Evolutionary conservation across 2,888 invertebrate species (phyloP), one percentile per base, ranked within the genome.

Genomic region (Galeopsomyia nigrocyanea): DNA sequence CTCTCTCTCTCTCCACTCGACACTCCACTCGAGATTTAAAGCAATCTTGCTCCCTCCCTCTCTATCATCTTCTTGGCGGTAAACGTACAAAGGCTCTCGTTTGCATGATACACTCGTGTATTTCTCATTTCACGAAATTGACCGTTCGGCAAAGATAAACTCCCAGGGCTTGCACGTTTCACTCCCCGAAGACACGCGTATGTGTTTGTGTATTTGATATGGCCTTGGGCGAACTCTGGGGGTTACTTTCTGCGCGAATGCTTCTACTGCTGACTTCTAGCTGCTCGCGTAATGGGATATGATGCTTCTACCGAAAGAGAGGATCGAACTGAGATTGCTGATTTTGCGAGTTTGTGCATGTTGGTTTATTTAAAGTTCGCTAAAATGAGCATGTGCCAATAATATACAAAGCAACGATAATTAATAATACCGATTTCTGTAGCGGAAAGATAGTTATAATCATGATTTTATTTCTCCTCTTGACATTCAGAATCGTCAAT

Each of bases 101-200:
- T 64, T 64, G 58, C 58, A 70, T 46, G 51, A 26, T 19, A 47
- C 49, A 31, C 50, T 39, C 16, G n/a, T 56, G 7, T 17, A 26
- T 19, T 60, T 58, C 68, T 73, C 60, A 68, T 68, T 73, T 73
- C 55, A 39, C 26, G 49, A 55, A 68, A 73, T 64, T 73, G 68
- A 73, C 64, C 64, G 64, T 50, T 57, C 49, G 50, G 64, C n/a
- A 49, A 39, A 22, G 63, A 55, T 58, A 69, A 69, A 69, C 58
- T 53, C 26, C n/a, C n/a, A 39, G 16, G 49, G 16, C 19, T 17
- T 21, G 2, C 3, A n/a, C 51, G 14, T 13, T 60, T 26, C 5
- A n/a, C 16, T 39, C 39, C 39, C 39, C 10, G 39, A 39, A 39
- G 39, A 26, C 46, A 47, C 2, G 19, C 31, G 47, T 26, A 26